A percentile compares a stretch with the other conserved stretches of the same genome.
phyloP scores from a whole-genome alignment of 2,888 invertebrate species.

The Hirtodrosophila confusa region DNA sequence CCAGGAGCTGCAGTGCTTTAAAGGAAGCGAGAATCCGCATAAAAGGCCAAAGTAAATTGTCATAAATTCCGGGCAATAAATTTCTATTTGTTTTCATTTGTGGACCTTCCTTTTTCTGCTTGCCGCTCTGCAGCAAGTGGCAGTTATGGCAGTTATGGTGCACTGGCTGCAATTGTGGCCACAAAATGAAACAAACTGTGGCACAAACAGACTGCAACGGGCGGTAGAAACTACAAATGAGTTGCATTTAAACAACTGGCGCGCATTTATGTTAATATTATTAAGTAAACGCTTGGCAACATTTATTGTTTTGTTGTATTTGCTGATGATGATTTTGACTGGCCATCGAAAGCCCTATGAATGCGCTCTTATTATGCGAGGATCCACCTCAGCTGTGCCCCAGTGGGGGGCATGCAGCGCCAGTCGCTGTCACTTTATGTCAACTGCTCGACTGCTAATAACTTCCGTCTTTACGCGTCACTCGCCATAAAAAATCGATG shows the following conservation, averaged over 20 bases:
- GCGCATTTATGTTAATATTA: constrained; percentile 55
- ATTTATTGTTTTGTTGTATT: constrained; percentile 40
- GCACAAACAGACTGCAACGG: constrained; percentile 7
- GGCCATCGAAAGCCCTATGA: not conserved
- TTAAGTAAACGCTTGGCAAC: constrained; percentile 63
- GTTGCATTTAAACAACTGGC: constrained; percentile 39
- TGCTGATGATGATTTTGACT: constrained; percentile 1
- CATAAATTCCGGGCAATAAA: constrained; percentile 83
- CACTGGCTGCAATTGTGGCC: constrained; percentile 21
- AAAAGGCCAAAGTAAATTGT: constrained; percentile 61
- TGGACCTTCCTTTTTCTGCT: constrained; percentile 42
- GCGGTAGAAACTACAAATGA: constrained; percentile 17
- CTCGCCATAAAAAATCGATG: constrained; percentile 61
- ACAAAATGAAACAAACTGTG: constrained; percentile 14
- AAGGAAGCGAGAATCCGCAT: constrained; percentile 8
- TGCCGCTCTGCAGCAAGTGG: constrained; percentile 23
- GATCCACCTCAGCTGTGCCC: constrained; percentile 15
- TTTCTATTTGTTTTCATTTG: constrained; percentile 79
- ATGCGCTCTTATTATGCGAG: constrained; percentile 9
- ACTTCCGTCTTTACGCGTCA: constrained; percentile 57
- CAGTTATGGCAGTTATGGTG: constrained; percentile 32
- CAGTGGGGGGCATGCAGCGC: constrained; percentile 35
- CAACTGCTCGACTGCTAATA: constrained; percentile 59
- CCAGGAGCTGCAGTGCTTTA: constrained; percentile 1
- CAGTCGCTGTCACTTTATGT: constrained; percentile 57